Evolutionary conservation across 1,140 invertebrate genomes (phyloP), one percentile per base, ranked within the genome.

Genomic region (Sarcophaga peregrina): DNA sequence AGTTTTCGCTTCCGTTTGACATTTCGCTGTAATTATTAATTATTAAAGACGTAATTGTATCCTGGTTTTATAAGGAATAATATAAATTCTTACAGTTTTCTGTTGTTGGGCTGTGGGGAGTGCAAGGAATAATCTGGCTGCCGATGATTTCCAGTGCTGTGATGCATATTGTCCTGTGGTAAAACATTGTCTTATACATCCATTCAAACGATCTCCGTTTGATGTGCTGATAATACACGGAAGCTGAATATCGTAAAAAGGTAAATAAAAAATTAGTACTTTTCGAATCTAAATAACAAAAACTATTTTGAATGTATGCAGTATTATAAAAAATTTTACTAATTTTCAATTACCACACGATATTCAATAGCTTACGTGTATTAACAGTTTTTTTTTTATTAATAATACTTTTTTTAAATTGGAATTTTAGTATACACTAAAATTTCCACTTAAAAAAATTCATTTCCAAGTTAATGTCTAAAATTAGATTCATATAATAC

Each of bases 1-100:
- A 93, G 92, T 91, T 94, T 93, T 91, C 93, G 91, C 91, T 94
- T 93, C 94, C 95, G 95, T 94, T 95, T 90, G 84, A 84, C 76
- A 82, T 83, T 92, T 91, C 90, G 84, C 87, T 90, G 68, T 50
- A 80, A 83, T 78, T 17, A 5, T 9, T 73, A 74, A 74, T 83
- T 80, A 68, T 54, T 82, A n/a, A 81, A 54, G 25, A 37, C 47
- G 45, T 73, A 17, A 58, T 81, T 78, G 72, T 48, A 72, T 73
- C 50, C 7, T 78, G 13, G 62, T 72, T 68, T 17, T 82, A 75
- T 50, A 13, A 37, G 25, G 4, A 37, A 37, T 37, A 37, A 25
- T 25, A 17, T 9, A n/a, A 37, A 72, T 5, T 86, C 88, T 89
- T 90, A 90, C 88, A 20, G 37, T 83, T 90, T 90, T 89, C 85